Conservation (phyloP, 2,888 invertebrate species). For the Mythimna loreyi region DNA sequence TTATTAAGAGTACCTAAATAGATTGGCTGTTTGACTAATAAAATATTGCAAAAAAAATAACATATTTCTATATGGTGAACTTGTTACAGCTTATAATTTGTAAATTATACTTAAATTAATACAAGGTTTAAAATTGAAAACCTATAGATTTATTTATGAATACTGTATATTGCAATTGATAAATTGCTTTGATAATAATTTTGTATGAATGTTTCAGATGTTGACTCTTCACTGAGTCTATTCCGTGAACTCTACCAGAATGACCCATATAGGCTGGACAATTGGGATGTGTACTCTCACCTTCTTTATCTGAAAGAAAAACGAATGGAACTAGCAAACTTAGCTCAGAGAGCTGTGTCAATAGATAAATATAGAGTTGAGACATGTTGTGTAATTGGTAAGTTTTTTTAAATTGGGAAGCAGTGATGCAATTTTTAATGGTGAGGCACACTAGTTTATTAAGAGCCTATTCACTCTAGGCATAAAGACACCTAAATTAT, state of each 20-base stretch:
- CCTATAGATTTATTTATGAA: neutral
- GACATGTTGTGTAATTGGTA: conserved; percentile 99
- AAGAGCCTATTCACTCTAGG: too few species aligned
- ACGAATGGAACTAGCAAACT: conserved; percentile 96
- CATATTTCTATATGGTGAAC: too few species aligned
- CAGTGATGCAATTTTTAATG: too few species aligned
- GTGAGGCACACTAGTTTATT: too few species aligned
- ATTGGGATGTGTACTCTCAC: conserved; percentile 99
- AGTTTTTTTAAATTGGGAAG: conserved; percentile 58
- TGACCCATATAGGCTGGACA: conserved; percentile 98
- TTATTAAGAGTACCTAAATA: too few species aligned
- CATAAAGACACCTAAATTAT: too few species aligned
- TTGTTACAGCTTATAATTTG: too few species aligned
- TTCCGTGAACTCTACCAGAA: conserved; percentile 95
- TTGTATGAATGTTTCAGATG: conserved; percentile 91
- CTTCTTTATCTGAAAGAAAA: conserved; percentile 98
- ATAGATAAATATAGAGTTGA: conserved; percentile 99
- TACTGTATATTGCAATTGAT: neutral
- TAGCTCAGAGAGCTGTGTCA: conserved; percentile 98
- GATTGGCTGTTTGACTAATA: too few species aligned
- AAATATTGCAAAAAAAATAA: too few species aligned
- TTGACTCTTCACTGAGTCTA: conserved; percentile 96
- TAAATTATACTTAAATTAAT: too few species aligned
- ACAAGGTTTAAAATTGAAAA: neutral
- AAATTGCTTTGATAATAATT: neutral